Conservation (phyloP, 2,888 invertebrate species). For the Erebia palarica region DNA sequence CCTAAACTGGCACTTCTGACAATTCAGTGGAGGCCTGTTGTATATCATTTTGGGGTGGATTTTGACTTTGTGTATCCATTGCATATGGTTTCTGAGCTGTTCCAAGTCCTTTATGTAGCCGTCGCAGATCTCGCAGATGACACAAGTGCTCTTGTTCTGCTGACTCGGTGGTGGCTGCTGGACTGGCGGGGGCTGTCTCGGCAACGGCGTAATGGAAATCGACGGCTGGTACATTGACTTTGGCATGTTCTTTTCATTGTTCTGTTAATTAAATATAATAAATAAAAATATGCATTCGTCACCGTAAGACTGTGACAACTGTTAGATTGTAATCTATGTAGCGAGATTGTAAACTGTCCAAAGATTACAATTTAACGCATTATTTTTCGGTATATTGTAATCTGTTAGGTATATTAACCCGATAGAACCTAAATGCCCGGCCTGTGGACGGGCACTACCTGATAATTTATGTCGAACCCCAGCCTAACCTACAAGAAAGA, state of each 20-base stretch:
- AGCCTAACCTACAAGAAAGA: no score
- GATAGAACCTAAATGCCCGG: no score
- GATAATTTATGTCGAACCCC: no score
- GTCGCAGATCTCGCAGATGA: conserved; percentile 98
- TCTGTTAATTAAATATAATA: conserved; percentile 47
- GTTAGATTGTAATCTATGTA: no score
- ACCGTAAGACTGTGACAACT: no score
- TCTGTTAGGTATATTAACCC: no score
- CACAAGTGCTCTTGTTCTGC: conserved; percentile 89
- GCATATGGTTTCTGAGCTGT: conserved; percentile 97
- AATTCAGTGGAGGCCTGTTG: conserved; percentile 96
- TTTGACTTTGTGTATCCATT: conserved; percentile 98
- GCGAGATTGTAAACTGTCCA: no score
- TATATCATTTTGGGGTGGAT: conserved; percentile 98
- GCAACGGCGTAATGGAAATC: conserved; percentile 94
- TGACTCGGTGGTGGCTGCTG: conserved; percentile 55
- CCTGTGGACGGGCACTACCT: no score
- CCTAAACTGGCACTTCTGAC: conserved; percentile 96
- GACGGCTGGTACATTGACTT: conserved; percentile 84
- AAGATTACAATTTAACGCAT: no score
- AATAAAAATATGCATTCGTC: no score
- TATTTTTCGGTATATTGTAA: no score
- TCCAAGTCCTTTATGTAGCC: conserved; percentile 98
- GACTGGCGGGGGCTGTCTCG: conserved; percentile 73
- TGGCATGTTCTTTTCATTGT: conserved; percentile 48